Evolutionary conservation across 2,797 vertebrate genomes (phyloP).

Genomic region (Prunella strophiata): DNA sequence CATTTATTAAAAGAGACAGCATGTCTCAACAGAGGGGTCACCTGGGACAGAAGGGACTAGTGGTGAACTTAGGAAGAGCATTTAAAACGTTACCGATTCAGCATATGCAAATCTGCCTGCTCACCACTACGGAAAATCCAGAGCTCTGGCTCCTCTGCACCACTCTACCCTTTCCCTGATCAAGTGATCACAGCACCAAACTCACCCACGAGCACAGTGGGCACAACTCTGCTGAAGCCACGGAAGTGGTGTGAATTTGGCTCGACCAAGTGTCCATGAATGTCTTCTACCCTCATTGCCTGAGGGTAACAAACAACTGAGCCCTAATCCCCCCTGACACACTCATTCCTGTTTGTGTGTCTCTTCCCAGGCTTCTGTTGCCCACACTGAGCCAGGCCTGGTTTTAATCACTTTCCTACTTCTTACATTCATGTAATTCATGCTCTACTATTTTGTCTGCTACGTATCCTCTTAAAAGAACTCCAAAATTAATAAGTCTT

Average conservation of each 20-base stretch:
- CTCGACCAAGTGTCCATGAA: neutral
- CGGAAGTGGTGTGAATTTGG: accelerated
- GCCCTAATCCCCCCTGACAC: neutral
- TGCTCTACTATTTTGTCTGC: neutral
- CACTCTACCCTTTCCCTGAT: neutral
- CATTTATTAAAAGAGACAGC: neutral
- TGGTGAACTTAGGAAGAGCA: neutral
- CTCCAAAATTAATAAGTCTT: neutral
- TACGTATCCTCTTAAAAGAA: neutral
- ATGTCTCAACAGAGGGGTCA: neutral
- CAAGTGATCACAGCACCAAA: neutral
- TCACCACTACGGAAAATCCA: neutral
- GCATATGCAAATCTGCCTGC: neutral
- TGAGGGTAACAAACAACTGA: neutral
- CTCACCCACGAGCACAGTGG: neutral
- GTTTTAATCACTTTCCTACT: neutral
- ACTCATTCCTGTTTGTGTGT: neutral
- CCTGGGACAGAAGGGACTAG: neutral
- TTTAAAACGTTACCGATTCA: neutral
- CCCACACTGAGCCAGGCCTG: neutral
- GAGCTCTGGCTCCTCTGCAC: neutral
- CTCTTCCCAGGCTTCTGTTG: neutral
- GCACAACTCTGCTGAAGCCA: neutral
- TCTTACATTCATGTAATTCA: neutral
- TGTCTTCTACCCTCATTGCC: neutral